Evolutionary conservation across 2,888 invertebrate genomes (phyloP).

Genomic region (Vesta saturnalis): DNA sequence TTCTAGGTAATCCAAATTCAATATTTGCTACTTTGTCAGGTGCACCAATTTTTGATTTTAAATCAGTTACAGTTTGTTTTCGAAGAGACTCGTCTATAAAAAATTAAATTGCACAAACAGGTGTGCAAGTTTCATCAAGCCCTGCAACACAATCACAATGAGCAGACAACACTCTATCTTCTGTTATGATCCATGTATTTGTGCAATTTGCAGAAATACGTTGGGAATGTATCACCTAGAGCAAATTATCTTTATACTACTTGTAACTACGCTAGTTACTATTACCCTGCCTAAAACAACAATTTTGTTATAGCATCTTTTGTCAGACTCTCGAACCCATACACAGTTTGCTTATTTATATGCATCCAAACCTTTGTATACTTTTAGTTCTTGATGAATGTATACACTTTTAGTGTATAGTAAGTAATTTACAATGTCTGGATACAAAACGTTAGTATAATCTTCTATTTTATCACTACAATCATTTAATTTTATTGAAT

Average conservation of each 20-base stretch:
- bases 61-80: not conserved
- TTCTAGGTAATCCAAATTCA: not conserved
- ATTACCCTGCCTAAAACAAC: not conserved
- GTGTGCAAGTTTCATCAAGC: not conserved
- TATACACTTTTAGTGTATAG: constrained; percentile 11
- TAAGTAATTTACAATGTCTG: constrained; percentile 17
- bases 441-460: constrained; percentile 9
- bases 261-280: too few relatives aligned
- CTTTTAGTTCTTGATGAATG: constrained; percentile 10
- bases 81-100: not conserved
- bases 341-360: not conserved
- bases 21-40: not conserved
- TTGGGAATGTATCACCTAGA: constrained; percentile 8
- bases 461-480: not conserved
- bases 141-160: constrained; percentile 7
- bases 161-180: not conserved
- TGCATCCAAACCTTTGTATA: constrained; percentile 2
- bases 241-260: too few relatives aligned
- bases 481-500: constrained; percentile 8
- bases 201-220: not conserved
- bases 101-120: not conserved
- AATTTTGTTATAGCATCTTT: not conserved
- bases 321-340: not conserved
- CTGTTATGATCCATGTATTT: not conserved
- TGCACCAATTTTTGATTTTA: not conserved